A percentile compares a stretch with the other conserved stretches of the same genome.
These are phyloP conservation scores for Dasysyrphus tricinctus DNA, from an alignment of 2,888 invertebrate species.

Conservation along the genomic window DNA sequence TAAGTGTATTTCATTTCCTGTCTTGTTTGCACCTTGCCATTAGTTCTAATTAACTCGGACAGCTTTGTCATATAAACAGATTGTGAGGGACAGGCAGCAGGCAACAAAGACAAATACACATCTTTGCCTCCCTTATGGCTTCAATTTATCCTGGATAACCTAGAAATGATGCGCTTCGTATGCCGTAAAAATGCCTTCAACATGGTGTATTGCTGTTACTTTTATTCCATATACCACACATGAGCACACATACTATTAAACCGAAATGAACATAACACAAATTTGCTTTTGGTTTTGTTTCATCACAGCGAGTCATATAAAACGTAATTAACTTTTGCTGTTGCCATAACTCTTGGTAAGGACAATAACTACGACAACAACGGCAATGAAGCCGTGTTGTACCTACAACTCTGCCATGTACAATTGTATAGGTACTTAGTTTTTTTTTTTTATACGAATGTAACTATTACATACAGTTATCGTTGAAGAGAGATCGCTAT, in stretches of 20 bases:
- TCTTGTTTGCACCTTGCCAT: slow-evolving; percentile 75
- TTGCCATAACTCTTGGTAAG: slow-evolving; percentile 69
- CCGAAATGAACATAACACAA: slow-evolving; percentile 59
- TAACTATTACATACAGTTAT: not conserved
- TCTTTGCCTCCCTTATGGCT: slow-evolving; percentile 41
- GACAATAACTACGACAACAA: slow-evolving; percentile 58
- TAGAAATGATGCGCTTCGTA: slow-evolving; percentile 62
- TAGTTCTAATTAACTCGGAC: slow-evolving; percentile 73
- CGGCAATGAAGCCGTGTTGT: slow-evolving; percentile 46
- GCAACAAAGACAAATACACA: slow-evolving; percentile 23
- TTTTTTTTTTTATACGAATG: slow-evolving; percentile 1
- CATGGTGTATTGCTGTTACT: slow-evolving; percentile 20
- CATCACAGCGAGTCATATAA: slow-evolving; percentile 40
- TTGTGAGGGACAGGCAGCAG: slow-evolving; percentile 40
- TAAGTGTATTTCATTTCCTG: slow-evolving; percentile 73
- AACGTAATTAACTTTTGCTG: slow-evolving; percentile 73
- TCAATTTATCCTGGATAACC: slow-evolving; percentile 33
- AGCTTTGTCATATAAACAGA: slow-evolving; percentile 58
- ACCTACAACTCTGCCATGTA: not conserved
- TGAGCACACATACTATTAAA: slow-evolving; percentile 31
- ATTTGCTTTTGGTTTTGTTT: slow-evolving; percentile 70
- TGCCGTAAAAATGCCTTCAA: slow-evolving; percentile 58
- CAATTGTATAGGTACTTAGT: not conserved
- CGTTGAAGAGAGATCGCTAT: not conserved
- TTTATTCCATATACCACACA: not conserved